phyloP scores from a whole-genome alignment of 2,888 invertebrate genomes.

The Tetragonisca angustula region DNA sequence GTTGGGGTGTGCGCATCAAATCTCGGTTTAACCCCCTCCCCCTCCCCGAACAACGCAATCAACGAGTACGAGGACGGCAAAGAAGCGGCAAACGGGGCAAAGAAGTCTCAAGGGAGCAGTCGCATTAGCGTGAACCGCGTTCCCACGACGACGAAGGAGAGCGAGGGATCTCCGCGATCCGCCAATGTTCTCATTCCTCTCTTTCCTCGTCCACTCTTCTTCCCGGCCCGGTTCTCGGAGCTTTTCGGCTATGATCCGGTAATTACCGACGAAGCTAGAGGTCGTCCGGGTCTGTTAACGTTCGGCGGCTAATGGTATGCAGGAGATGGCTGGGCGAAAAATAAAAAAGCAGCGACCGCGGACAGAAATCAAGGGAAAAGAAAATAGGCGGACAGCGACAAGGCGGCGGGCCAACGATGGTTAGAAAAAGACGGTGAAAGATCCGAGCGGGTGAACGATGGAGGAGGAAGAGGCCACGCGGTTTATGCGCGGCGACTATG shows the following conservation, averaged over 20 bases:
- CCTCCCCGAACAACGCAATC: constrained; percentile 19
- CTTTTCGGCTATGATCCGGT: constrained; percentile 78
- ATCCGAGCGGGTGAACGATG: constrained; percentile 44
- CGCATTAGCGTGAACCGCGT: constrained; percentile 50
- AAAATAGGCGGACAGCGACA: constrained; percentile 61
- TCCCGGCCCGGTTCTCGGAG: constrained; percentile 16
- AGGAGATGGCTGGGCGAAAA: constrained; percentile 66
- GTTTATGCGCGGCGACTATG: constrained; percentile 59
- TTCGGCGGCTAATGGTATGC: constrained; percentile 80
- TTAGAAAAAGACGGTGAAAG: constrained; percentile 29
- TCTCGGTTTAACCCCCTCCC: constrained; percentile 17
- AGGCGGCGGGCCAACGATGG: not conserved
- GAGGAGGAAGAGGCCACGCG: constrained; percentile 52
- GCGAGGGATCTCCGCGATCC: constrained; percentile 20
- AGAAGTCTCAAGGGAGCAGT: constrained; percentile 44
- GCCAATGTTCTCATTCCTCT: not conserved
- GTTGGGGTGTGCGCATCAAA: not conserved
- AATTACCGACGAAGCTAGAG: constrained; percentile 78
- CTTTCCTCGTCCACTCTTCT: not conserved
- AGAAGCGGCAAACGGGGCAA: constrained; percentile 23
- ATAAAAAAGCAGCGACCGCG: constrained; percentile 70
- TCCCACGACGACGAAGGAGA: constrained; percentile 61
- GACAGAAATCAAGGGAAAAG: constrained; percentile 77
- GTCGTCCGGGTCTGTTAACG: constrained; percentile 78
- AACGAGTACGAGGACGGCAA: not conserved